These are phyloP conservation scores for Bimastos eiseni DNA, from an alignment of 2,888 invertebrate genomes.

Conservation along the genomic window DNA sequence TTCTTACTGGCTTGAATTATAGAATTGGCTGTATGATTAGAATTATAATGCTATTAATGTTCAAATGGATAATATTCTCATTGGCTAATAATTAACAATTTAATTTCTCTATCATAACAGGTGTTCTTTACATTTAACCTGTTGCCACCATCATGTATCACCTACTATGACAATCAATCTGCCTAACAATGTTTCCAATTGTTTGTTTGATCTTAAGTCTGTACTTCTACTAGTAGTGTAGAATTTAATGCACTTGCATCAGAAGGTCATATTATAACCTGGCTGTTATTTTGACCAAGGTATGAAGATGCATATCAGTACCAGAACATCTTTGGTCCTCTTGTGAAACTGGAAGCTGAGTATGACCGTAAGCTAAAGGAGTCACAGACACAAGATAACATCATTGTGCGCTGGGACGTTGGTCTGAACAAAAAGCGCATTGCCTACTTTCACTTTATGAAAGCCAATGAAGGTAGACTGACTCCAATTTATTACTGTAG, in stretches of 20 bases:
- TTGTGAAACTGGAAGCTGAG: constrained; percentile 95
- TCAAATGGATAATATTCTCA: not conserved
- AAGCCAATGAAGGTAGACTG: constrained; percentile 84
- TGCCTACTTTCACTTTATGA: constrained; percentile 94
- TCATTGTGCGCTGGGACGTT: constrained; percentile 97
- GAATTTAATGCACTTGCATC: not conserved
- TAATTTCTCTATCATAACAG: not conserved
- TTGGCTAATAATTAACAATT: not conserved
- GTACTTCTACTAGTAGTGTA: not conserved
- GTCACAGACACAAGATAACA: constrained; percentile 95
- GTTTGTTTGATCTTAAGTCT: not conserved
- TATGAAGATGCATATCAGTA: constrained; percentile 99
- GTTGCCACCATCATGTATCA: too few species aligned
- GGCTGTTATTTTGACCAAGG: constrained; percentile 50
- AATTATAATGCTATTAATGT: too few species aligned
- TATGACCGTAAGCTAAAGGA: constrained; percentile 91
- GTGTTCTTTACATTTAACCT: not conserved
- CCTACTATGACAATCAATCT: too few species aligned
- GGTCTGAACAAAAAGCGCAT: constrained; percentile 97
- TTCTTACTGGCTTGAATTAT: too few species aligned
- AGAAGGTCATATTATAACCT: not conserved
- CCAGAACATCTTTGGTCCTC: constrained; percentile 93
- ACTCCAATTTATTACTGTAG: too few species aligned
- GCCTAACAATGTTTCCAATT: not conserved
- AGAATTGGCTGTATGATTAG: too few species aligned